Percentiles rank a stretch among this genome's conserved stretches.
Conservation (phyloP, 2,888 invertebrate species). For the Caenorhabditis drosophilae region DNA sequence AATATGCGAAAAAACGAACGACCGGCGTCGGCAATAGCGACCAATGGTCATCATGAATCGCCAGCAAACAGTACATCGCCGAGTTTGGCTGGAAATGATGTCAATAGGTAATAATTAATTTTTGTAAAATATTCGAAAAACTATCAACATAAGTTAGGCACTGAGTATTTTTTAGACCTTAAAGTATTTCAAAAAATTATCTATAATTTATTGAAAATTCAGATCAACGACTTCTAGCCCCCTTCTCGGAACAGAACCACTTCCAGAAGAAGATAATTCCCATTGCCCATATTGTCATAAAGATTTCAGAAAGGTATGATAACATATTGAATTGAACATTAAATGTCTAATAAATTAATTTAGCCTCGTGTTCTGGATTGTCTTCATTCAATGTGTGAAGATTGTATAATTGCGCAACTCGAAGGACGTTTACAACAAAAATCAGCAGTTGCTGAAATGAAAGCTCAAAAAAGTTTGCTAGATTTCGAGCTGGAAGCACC, state of each 20-base stretch:
- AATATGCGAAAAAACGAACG: neutral
- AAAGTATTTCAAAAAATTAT: too few species aligned
- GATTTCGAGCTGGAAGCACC: slow-evolving; percentile 55
- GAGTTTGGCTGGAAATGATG: slow-evolving; percentile 27
- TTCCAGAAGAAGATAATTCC: slow-evolving; percentile 52
- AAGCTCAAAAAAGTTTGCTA: slow-evolving; percentile 13
- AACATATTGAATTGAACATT: too few species aligned
- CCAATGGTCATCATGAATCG: slow-evolving; percentile 27
- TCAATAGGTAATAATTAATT: slow-evolving; percentile 19
- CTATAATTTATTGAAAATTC: neutral
- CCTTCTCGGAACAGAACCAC: slow-evolving; percentile 52
- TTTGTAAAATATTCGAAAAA: too few species aligned
- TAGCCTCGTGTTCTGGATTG: slow-evolving; percentile 87
- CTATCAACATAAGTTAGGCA: too few species aligned
- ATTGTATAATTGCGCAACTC: slow-evolving; percentile 76
- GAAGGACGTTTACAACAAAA: slow-evolving; percentile 50
- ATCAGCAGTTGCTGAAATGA: slow-evolving; percentile 24
- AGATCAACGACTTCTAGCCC: slow-evolving; percentile 49
- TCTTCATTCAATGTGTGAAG: slow-evolving; percentile 92
- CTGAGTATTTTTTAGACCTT: too few species aligned
- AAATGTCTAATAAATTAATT: too few species aligned
- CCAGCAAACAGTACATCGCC: slow-evolving; percentile 22
- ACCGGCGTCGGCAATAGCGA: neutral
- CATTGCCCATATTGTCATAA: slow-evolving; percentile 64
- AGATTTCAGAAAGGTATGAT: slow-evolving; percentile 56